phyloP scores from a whole-genome alignment of 35 echinoderm and acorn worm genomes.

The Stichopus chloronotus region DNA sequence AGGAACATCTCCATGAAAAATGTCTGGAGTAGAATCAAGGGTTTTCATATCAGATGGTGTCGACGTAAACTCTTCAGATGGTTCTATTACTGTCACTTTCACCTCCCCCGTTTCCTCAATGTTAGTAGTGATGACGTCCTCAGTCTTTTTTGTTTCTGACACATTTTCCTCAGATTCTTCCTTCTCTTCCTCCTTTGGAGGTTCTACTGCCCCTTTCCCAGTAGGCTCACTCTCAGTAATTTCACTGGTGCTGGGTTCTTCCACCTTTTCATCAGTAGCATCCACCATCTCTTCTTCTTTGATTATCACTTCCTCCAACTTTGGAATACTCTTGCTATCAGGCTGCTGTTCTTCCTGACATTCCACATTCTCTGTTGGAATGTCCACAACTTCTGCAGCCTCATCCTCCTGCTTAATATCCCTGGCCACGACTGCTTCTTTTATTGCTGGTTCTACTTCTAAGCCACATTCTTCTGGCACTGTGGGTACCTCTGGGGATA shows the following conservation, averaged over 20 bases:
- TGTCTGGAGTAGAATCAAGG: not conserved
- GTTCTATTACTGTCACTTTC: not conserved
- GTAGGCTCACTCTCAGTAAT: not conserved
- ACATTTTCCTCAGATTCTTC: constrained; percentile 52
- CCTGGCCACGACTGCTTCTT: not conserved
- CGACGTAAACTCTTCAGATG: not conserved
- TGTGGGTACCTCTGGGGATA: not conserved
- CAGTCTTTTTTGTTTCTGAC: constrained; percentile 16
- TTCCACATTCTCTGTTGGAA: not conserved
- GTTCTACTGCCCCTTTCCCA: not conserved
- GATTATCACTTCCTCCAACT: constrained; percentile 42
- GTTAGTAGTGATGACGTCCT: not conserved
- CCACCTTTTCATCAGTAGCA: not conserved
- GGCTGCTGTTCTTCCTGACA: not conserved
- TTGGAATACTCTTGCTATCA: constrained; percentile 7
- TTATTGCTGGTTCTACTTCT: not conserved
- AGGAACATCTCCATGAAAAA: not conserved
- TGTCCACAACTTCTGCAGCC: not conserved
- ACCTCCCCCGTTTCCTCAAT: not conserved
- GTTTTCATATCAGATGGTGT: not conserved
- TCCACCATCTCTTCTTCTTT: constrained; percentile 35
- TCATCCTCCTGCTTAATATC: constrained; percentile 30
- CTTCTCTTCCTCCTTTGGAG: constrained; percentile 20
- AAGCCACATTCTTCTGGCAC: not conserved
- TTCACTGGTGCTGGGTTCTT: not conserved